A percentile compares a stretch with the other conserved stretches of the same genome.
Conservation (phyloP, 64 coral and sea anemone species). For the Porites australiensis region DNA sequence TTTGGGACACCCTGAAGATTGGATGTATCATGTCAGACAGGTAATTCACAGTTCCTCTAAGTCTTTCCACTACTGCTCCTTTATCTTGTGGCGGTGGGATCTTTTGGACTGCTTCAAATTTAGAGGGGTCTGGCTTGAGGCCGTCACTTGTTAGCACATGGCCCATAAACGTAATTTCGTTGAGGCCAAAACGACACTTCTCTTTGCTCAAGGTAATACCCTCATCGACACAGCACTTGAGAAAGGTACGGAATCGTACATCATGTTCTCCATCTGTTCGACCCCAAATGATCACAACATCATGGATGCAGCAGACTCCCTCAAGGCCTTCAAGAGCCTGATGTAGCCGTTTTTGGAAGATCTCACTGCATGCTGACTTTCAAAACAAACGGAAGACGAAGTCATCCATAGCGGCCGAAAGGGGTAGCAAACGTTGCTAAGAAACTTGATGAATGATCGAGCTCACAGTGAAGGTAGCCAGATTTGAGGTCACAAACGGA, state of each 20-base stretch:
- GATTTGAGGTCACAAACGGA: constrained; percentile 27
- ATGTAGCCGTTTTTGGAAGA: constrained; percentile 32
- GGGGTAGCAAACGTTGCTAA: constrained; percentile 43
- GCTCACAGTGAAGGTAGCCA: constrained; percentile 36
- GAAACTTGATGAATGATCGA: constrained; percentile 23
- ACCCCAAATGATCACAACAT: constrained; percentile 59
- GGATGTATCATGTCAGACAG: constrained; percentile 4
- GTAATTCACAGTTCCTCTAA: constrained; percentile 37
- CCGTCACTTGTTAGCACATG: constrained; percentile 8
- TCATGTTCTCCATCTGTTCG: constrained; percentile 29
- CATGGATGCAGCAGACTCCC: constrained; percentile 13
- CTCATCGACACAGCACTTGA: constrained; percentile 10
- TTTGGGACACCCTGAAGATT: too few relatives aligned
- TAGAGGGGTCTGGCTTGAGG: constrained; percentile 34
- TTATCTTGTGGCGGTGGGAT: constrained; percentile 15
- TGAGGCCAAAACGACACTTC: constrained; percentile 24
- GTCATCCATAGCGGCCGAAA: constrained; percentile 20
- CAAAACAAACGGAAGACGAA: constrained; percentile 33
- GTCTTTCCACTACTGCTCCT: constrained; percentile 4
- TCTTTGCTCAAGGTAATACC: constrained; percentile 35
- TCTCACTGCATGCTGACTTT: constrained; percentile 18
- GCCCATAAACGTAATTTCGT: constrained; percentile 47
- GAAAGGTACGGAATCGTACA: not conserved
- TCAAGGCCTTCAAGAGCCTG: constrained; percentile 24
- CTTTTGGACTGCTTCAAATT: constrained; percentile 30